phyloP scores from a whole-genome alignment of 2,113 vertebrate genomes.

The Nibea coibor region DNA sequence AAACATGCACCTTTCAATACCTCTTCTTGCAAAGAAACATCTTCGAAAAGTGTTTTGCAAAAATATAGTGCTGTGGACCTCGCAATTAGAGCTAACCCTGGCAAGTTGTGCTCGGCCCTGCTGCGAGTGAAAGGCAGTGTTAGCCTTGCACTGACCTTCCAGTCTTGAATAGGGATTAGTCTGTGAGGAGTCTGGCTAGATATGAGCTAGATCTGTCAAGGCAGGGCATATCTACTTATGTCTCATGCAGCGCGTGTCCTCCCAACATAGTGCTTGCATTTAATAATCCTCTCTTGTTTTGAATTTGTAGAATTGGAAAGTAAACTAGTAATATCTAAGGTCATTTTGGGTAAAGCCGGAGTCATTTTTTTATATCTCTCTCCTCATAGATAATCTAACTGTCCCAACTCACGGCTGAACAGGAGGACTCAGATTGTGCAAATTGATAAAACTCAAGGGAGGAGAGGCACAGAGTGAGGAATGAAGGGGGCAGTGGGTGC shows the following conservation, averaged over 20 bases:
- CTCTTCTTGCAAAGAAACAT: constrained; percentile 26
- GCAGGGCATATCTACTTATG: constrained; percentile 35
- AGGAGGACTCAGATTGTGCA: constrained; percentile 68
- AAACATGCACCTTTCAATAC: constrained; percentile 51
- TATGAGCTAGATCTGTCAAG: constrained; percentile 49
- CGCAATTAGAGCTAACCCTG: constrained; percentile 59
- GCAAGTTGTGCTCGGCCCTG: constrained; percentile 28
- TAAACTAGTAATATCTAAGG: constrained; percentile 57
- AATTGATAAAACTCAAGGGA: constrained; percentile 74
- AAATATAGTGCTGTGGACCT: constrained; percentile 51
- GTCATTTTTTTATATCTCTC: constrained; percentile 66
- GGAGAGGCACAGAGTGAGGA: constrained; percentile 63
- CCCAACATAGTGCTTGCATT: background rate
- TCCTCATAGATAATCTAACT: constrained; percentile 57
- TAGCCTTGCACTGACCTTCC: constrained; percentile 62
- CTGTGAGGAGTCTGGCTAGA: constrained; percentile 45
- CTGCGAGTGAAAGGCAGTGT: constrained; percentile 59
- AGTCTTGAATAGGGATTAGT: constrained; percentile 54
- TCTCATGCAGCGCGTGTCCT: constrained; percentile 34
- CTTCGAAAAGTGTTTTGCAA: constrained; percentile 56
- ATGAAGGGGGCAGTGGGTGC: constrained; percentile 64
- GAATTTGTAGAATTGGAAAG: constrained; percentile 53
- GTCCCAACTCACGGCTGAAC: constrained; percentile 50
- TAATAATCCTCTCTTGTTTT: constrained; percentile 43
- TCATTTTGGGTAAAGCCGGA: constrained; percentile 52